phyloP scores from a whole-genome alignment of 2,113 vertebrate species.

The Thymallus thymallus region DNA sequence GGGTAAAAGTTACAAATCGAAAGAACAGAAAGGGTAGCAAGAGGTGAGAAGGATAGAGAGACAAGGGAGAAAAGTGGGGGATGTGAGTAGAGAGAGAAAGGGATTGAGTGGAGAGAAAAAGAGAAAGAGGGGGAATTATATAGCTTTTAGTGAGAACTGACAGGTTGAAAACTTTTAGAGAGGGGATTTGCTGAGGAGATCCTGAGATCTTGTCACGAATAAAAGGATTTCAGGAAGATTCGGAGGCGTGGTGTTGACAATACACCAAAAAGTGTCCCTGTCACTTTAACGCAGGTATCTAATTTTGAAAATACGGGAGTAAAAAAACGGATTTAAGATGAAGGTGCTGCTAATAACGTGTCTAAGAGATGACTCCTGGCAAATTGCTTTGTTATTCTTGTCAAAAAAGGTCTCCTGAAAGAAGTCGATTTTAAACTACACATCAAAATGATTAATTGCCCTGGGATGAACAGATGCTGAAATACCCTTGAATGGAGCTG shows the following conservation, averaged over 20 bases:
- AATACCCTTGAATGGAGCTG: constrained; percentile 86
- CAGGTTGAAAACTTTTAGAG: constrained; percentile 75
- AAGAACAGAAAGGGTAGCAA: neutral
- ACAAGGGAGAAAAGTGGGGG: constrained; percentile 18
- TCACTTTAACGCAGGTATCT: constrained; percentile 79
- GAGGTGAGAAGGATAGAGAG: constrained; percentile 3
- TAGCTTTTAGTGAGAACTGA: constrained; percentile 66
- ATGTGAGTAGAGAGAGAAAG: constrained; percentile 4
- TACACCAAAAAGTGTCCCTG: constrained; percentile 53
- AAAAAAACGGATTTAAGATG: constrained; percentile 76
- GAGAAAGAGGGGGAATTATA: constrained; percentile 46
- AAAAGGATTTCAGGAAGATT: constrained; percentile 69
- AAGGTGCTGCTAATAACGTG: constrained; percentile 90
- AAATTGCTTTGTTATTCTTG: constrained; percentile 99
- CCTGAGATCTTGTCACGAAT: constrained; percentile 71
- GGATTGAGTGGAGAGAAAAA: neutral
- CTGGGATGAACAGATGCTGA: constrained; percentile 94
- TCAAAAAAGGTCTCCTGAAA: constrained; percentile 89
- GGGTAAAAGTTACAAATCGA: constrained; percentile 2
- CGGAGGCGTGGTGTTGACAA: constrained; percentile 58
- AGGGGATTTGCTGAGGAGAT: constrained; percentile 67
- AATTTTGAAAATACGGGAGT: constrained; percentile 62
- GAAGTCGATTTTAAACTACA: constrained; percentile 95
- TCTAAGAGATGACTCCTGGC: constrained; percentile 93
- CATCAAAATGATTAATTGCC: constrained; percentile 99